Percentiles rank a stretch among this genome's conserved stretches.
Conservation (phyloP, 2,888 invertebrate genomes). For the Drosophila merina region DNA sequence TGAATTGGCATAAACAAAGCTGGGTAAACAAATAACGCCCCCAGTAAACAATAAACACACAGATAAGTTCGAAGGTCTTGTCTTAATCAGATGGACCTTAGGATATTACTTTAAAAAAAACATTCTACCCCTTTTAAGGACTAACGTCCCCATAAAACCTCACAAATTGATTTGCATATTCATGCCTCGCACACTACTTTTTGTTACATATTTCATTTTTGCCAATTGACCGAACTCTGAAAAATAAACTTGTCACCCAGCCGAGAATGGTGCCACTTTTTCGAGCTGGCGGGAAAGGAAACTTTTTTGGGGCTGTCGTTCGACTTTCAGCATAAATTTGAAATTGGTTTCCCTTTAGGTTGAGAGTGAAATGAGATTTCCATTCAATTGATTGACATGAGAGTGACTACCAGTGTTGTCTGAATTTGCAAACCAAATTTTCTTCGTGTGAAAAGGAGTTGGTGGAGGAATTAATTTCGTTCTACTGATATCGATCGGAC, state of each 20-base stretch:
- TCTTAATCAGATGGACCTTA: background rate
- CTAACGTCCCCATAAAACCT: too few relatives aligned
- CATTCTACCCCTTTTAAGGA: too few relatives aligned
- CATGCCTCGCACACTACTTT: background rate
- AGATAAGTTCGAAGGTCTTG: slow-evolving; percentile 22
- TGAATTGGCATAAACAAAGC: slow-evolving; percentile 30
- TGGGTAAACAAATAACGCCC: slow-evolving; percentile 32
- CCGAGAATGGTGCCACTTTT: slow-evolving; percentile 50
- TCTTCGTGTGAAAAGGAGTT: background rate
- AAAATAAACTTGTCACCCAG: slow-evolving; percentile 50
- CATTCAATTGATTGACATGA: slow-evolving; percentile 57
- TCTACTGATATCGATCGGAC: slow-evolving; percentile 1
- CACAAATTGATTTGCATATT: background rate
- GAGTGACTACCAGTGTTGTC: slow-evolving; percentile 12
- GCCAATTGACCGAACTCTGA: slow-evolving; percentile 41
- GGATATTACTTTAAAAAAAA: background rate
- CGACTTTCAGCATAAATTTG: slow-evolving; percentile 37
- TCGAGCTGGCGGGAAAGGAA: slow-evolving; percentile 4
- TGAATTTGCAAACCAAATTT: slow-evolving; percentile 27
- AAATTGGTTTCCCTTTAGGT: slow-evolving; percentile 28
- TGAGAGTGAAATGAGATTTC: slow-evolving; percentile 52
- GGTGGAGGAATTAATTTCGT: background rate
- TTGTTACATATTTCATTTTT: slow-evolving; percentile 35
- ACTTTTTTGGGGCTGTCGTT: slow-evolving; percentile 35
- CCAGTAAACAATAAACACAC: slow-evolving; percentile 38